phyloP scores from a whole-genome alignment of 2,113 vertebrate species.

The Picathartes gymnocephalus region DNA sequence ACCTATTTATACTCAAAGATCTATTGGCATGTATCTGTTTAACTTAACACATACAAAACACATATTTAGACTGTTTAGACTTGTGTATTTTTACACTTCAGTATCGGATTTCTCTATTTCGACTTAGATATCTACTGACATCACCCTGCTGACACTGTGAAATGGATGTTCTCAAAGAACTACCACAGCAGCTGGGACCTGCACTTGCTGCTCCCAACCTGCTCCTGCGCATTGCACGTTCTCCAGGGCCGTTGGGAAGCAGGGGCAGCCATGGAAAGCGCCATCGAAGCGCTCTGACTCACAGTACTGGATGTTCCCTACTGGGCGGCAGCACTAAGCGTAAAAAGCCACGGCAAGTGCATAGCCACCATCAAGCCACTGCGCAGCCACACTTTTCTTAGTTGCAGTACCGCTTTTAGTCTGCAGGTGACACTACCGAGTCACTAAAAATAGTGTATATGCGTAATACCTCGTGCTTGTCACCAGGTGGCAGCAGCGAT shows the following conservation, averaged over 20 bases:
- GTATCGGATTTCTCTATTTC: background rate
- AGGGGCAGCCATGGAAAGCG: background rate
- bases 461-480: background rate
- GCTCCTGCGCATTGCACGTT: too few species aligned
- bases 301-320: background rate
- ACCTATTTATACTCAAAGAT: background rate
- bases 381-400: background rate
- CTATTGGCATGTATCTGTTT: background rate
- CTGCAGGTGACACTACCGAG: background rate
- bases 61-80: background rate
- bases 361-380: background rate
- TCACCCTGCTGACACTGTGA: background rate
- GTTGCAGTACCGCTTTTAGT: background rate
- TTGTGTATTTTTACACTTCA: background rate
- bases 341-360: background rate
- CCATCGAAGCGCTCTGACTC: background rate
- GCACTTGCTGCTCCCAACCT: background rate
- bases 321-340: background rate
- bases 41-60: background rate
- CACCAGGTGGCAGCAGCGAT: background rate
- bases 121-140: background rate
- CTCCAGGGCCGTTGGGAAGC: background rate
- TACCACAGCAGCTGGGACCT: background rate
- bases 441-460: background rate
- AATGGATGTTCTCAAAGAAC: background rate